Conservation (phyloP, 2,888 invertebrate species). For the Agriopis leucophaearia region DNA sequence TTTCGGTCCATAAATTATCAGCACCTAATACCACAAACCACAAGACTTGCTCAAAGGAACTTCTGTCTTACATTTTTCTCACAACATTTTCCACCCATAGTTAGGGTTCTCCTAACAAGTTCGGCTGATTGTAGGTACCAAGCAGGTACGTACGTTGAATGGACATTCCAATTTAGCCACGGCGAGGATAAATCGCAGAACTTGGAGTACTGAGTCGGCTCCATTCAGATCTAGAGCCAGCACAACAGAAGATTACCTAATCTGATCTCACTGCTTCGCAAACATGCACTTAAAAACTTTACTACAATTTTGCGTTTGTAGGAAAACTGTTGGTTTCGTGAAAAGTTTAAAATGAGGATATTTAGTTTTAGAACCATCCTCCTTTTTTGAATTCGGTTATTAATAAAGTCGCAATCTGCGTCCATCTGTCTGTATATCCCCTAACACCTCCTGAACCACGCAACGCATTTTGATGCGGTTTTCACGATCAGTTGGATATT, state of each 20-base stretch:
- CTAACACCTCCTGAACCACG: no score
- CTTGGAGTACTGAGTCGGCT: conserved; percentile 17
- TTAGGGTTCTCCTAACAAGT: conserved; percentile 28
- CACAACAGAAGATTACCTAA: conserved; percentile 13
- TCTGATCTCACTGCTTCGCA: neutral
- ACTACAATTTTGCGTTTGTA: neutral
- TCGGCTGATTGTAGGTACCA: conserved; percentile 41
- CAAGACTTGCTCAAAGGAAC: no score
- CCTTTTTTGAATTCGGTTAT: no score
- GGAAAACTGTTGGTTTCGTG: neutral
- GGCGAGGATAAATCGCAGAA: conserved; percentile 29
- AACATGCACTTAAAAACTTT: neutral
- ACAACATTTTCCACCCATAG: neutral
- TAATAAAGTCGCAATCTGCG: no score
- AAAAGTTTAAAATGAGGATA: no score
- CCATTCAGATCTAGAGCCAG: conserved; percentile 16
- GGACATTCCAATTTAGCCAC: conserved; percentile 53
- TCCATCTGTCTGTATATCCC: no score
- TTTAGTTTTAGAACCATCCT: no score
- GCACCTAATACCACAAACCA: no score
- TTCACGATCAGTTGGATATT: no score
- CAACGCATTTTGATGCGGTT: no score
- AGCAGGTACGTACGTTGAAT: no score
- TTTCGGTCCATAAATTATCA: no score
- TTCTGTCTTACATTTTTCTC: neutral